Base-by-base conservation (phyloP, 2,113 vertebrate species). In the Aldabrachelys gigantea region DNA sequence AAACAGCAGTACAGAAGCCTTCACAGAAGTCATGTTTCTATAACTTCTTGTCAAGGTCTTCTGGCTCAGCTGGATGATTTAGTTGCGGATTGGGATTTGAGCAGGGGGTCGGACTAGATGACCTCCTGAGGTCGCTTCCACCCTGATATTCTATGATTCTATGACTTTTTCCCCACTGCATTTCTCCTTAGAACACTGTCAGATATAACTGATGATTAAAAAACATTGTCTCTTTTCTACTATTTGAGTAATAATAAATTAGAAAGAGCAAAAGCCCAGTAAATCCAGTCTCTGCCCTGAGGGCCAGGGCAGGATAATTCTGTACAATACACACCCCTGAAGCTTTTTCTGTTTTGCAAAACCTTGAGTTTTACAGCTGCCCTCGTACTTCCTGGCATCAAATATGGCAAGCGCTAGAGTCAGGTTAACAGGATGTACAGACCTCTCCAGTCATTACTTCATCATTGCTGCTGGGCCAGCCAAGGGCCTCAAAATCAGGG, bases 321-420 rank as follows among this genome's bases (percentile, higher is more conserved):
- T 82, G 85, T 14, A 80, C 3, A 27, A 17, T n/a, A 56, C 44
- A 47, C 75, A 25, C 35, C 56, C 12, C 54, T 76, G 69, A 47
- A 87, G 25, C 2, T 41, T 35, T 35, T 54, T 44, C 11, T 1
- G 5, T 44, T 78, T n/a, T 29, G 65, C 59, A 6, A 90, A 89
- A 44, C 29, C 27, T 82, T 21, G 52, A 69, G 50, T 82, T 91
- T 80, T 80, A 24, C 75, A 8, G n/a, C 54, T 80, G 85, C 78
- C 38, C 78, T 38, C 27, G 21, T 8, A 21, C 47, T 1, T 0
- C 49, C 13, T 1, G 35, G 8, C n/a, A 72, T 72, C 9, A 72
- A 38, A 38, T 35, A 72, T n/a, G 19, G 35, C 65, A 38, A 21
- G 17, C 65, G 10, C 65, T 10, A 38, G 17, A 22, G 10, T 38